Evolutionary conservation across 2,888 invertebrate species (phyloP).

Genomic region (Griposia aprilina): DNA sequence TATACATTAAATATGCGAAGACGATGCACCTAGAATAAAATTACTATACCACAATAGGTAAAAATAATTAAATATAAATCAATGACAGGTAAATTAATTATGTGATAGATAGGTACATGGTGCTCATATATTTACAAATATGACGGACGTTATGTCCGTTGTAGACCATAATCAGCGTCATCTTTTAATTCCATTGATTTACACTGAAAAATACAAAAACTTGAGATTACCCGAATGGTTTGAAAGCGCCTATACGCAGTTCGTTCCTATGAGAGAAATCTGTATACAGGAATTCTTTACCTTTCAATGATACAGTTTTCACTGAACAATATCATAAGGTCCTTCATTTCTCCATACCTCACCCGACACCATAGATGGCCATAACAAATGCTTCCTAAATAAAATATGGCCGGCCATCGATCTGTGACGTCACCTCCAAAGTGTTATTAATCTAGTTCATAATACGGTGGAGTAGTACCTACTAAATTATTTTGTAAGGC

Average conservation of each 20-base stretch:
- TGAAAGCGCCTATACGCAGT: neutral
- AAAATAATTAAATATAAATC: too few species aligned
- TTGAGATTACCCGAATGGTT: neutral
- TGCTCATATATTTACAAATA: too few species aligned
- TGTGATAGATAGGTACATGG: too few species aligned
- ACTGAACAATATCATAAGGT: too few species aligned
- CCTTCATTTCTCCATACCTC: neutral
- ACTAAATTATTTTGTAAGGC: slow-evolving; percentile 44
- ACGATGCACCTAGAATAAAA: too few species aligned
- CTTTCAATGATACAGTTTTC: too few species aligned
- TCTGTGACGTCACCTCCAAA: slow-evolving; percentile 34
- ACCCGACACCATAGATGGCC: slow-evolving; percentile 37
- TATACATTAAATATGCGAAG: too few species aligned
- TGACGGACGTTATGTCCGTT: too few species aligned
- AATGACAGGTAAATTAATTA: too few species aligned
- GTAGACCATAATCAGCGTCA: too few species aligned
- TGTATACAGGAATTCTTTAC: too few species aligned
- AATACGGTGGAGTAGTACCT: neutral
- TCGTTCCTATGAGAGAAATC: neutral
- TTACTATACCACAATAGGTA: too few species aligned
- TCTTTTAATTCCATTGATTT: neutral
- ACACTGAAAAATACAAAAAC: neutral
- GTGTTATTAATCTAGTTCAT: slow-evolving; percentile 36
- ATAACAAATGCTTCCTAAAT: slow-evolving; percentile 3
- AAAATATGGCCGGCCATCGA: slow-evolving; percentile 52